Conservation (phyloP, 2,797 vertebrate species). For the Chaetodon trifasciatus region DNA sequence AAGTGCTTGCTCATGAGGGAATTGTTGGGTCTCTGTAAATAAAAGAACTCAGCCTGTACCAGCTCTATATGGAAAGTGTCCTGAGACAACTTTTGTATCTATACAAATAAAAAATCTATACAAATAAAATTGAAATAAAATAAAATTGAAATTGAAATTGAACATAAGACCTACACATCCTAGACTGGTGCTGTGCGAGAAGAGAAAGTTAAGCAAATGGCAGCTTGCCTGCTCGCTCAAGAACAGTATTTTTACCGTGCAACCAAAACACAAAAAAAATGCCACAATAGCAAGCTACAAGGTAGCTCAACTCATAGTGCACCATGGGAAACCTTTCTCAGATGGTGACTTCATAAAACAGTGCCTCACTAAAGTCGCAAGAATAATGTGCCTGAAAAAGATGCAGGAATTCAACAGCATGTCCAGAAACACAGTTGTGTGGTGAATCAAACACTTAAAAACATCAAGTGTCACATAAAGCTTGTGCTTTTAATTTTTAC, state of each 20-base stretch:
- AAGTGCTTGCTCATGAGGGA: too few species aligned
- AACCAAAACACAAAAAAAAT: constrained; percentile 43
- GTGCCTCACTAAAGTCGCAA: constrained; percentile 37
- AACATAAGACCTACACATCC: background rate
- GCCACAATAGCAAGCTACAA: constrained; percentile 40
- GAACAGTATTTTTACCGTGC: constrained; percentile 22
- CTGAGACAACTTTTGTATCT: too few species aligned
- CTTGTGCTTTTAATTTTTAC: constrained; percentile 42
- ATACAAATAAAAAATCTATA: too few species aligned
- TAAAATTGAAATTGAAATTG: too few species aligned
- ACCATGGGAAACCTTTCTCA: constrained; percentile 46
- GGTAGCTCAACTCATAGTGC: constrained; percentile 31
- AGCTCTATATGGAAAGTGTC: too few species aligned
- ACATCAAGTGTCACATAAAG: constrained; percentile 32
- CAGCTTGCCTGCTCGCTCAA: constrained; percentile 8
- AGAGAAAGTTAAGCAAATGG: constrained; percentile 4
- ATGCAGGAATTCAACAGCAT: constrained; percentile 32
- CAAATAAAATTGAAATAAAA: too few species aligned
- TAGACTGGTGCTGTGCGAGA: background rate
- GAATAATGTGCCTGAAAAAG: constrained; percentile 28
- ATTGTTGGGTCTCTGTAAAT: too few species aligned
- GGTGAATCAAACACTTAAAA: constrained; percentile 47
- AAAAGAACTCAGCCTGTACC: too few species aligned
- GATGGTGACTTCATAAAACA: constrained; percentile 55
- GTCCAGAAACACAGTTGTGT: constrained; percentile 34